Evolutionary conservation across 2,888 invertebrate species (phyloP), one percentile per base, ranked within the genome.

Genomic region (Colostygia pectinataria): DNA sequence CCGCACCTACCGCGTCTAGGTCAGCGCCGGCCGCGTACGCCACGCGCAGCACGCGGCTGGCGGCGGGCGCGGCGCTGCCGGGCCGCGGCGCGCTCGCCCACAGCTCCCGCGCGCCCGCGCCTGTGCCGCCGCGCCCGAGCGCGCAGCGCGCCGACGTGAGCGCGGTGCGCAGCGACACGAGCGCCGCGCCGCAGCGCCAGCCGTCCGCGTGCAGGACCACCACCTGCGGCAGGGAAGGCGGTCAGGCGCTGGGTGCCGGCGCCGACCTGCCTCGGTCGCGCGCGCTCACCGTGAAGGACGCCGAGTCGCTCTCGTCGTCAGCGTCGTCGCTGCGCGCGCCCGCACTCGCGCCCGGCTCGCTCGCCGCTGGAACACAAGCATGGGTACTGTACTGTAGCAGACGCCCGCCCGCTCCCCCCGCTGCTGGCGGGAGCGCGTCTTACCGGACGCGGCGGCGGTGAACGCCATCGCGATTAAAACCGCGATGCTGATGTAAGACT

Each of bases 241-340:
- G 39, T 29, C 20, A 27, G 37, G 59, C 57, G 45, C 64, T 66
- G 33, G 63, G 63, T 56, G 24, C 65, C 68, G 52, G 52, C 55
- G 18, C 27, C 15, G 7, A 10, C 33, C 6, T 1, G 9, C 10
- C 34, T 1, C 9, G 3, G 10, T 1, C 9, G 34, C 50, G 54
- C 71, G 75, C 15, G 15, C 15, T 15, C 15, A 20, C 20, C 20
- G 20, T 6, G 20, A 20, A 20, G 20, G 20, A 6, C 20, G 20
- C 80, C 1, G 69, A 66, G 60, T 78, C 80, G 14, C 71, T 68
- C 20, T 78, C 80, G 9, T 63, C 68, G 29, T 65, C 69, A 36
- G 23, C 18, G 4, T 62, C 67, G 28, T 45, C 44, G 36, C 27
- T 2, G 4, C 1, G 10, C 27, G 13, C 36, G 5, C 9, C 13